phyloP scores from a whole-genome alignment of 2,888 invertebrate genomes.

The Drosophila subquinaria region DNA sequence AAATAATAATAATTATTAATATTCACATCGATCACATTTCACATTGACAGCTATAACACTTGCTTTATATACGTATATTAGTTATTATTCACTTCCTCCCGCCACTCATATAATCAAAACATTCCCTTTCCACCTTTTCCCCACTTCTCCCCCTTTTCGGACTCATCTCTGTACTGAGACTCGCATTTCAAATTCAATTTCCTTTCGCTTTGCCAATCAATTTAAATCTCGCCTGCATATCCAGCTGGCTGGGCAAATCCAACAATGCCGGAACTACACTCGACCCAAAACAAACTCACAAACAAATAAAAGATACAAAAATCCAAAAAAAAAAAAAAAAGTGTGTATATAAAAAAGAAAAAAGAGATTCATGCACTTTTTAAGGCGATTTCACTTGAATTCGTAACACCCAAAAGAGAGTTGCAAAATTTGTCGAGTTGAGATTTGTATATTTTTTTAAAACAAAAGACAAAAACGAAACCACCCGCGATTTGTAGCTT shows the following conservation, averaged over 20 bases:
- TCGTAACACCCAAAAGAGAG: constrained; percentile 74
- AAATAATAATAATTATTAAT: background rate
- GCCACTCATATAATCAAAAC: background rate
- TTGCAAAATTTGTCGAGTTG: constrained; percentile 65
- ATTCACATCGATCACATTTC: constrained; percentile 1
- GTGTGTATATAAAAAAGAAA: constrained; percentile 7
- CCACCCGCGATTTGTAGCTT: constrained; percentile 74
- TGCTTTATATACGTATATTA: background rate
- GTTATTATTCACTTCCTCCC: background rate
- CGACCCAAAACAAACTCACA: constrained; percentile 61
- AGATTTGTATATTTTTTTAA: constrained; percentile 56
- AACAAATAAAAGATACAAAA: constrained; percentile 11
- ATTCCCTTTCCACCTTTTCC: background rate
- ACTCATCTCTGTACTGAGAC: background rate
- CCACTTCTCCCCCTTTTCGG: too few relatives aligned
- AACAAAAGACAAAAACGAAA: constrained; percentile 71
- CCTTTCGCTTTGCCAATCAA: constrained; percentile 76
- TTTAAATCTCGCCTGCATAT: constrained; percentile 64
- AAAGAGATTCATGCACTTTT: constrained; percentile 74
- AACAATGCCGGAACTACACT: constrained; percentile 71
- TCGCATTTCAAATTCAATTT: constrained; percentile 73
- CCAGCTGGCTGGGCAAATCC: constrained; percentile 59
- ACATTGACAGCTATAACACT: background rate
- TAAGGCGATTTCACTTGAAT: constrained; percentile 78
- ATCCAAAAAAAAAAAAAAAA: constrained; percentile 35